Percentiles rank a stretch among this genome's conserved stretches.
Conservation (phyloP, 1,140 invertebrate genomes). For the Scaptomyza montana region DNA sequence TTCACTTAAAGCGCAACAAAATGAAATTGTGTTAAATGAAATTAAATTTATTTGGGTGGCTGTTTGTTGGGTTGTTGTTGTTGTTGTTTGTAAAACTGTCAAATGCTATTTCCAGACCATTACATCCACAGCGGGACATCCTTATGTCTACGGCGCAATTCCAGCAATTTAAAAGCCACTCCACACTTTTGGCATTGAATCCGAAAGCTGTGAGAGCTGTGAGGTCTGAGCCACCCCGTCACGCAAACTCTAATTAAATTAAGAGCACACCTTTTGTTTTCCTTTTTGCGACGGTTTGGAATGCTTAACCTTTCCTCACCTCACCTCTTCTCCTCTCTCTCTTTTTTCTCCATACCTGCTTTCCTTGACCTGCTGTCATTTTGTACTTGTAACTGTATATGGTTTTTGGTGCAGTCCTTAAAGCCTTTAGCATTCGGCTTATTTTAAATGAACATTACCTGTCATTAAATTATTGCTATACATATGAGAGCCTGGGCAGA, state of each 20-base stretch:
- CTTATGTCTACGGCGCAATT: slow-evolving; percentile 17
- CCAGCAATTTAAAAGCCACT: slow-evolving; percentile 10
- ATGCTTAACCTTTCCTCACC: slow-evolving; percentile 32
- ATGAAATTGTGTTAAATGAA: slow-evolving; percentile 77
- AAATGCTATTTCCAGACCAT: slow-evolving; percentile 78
- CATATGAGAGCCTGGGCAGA: neutral
- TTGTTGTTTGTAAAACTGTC: slow-evolving; percentile 35
- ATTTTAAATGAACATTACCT: slow-evolving; percentile 50
- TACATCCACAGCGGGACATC: slow-evolving; percentile 54
- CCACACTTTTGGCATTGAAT: neutral
- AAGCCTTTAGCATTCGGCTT: slow-evolving; percentile 3
- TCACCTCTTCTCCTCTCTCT: too few relatives aligned
- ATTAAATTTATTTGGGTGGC: slow-evolving; percentile 73
- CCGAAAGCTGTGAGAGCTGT: neutral
- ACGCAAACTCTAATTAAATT: slow-evolving; percentile 75
- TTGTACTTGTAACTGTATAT: neutral
- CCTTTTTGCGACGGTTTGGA: slow-evolving; percentile 48
- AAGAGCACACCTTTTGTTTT: slow-evolving; percentile 75
- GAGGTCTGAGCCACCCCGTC: neutral
- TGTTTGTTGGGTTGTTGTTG: slow-evolving; percentile 7
- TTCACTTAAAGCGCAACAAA: slow-evolving; percentile 66
- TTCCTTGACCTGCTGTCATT: slow-evolving; percentile 20
- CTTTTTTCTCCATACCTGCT: neutral
- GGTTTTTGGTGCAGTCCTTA: neutral
- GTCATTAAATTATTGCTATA: slow-evolving; percentile 50